These are phyloP conservation scores for Latrodectus hesperus DNA, from an alignment of 2,888 invertebrate genomes.

Conservation along the genomic window DNA sequence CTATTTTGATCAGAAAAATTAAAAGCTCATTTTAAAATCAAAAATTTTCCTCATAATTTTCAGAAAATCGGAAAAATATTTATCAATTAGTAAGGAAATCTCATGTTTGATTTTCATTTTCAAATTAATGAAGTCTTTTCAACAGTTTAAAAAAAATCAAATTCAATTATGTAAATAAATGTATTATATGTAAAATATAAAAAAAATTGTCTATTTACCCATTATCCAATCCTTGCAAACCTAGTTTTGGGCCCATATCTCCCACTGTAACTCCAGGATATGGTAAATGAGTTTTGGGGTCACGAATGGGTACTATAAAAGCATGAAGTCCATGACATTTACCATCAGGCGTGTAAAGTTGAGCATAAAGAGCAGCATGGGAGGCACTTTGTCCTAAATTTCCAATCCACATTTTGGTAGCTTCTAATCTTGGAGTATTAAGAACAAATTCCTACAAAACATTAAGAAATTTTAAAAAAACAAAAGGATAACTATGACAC, in stretches of 20 bases:
- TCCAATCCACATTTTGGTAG: constrained; percentile 91
- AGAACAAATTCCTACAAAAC: constrained; percentile 80
- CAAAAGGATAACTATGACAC: background rate
- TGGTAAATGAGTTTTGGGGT: constrained; percentile 82
- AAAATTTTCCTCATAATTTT: too few species aligned
- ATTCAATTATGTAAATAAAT: too few species aligned
- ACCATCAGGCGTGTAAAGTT: constrained; percentile 86
- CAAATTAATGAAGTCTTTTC: background rate
- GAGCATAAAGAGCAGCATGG: constrained; percentile 89
- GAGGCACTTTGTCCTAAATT: constrained; percentile 84
- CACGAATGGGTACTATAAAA: constrained; percentile 90
- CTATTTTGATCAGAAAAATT: too few species aligned
- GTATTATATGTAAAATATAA: background rate
- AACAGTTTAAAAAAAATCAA: background rate
- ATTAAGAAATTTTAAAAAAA: background rate
- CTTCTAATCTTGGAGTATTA: constrained; percentile 85
- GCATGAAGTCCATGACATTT: constrained; percentile 89
- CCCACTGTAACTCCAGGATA: constrained; percentile 89
- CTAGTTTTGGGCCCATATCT: constrained; percentile 94
- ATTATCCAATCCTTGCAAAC: constrained; percentile 93
- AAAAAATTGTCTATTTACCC: constrained; percentile 79
- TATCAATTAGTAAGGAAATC: too few species aligned
- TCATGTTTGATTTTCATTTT: too few species aligned
- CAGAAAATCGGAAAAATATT: too few species aligned
- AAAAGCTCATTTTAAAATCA: too few species aligned